Conservation (phyloP, 2,888 invertebrate species). For the Caenorhabditis sinica region DNA sequence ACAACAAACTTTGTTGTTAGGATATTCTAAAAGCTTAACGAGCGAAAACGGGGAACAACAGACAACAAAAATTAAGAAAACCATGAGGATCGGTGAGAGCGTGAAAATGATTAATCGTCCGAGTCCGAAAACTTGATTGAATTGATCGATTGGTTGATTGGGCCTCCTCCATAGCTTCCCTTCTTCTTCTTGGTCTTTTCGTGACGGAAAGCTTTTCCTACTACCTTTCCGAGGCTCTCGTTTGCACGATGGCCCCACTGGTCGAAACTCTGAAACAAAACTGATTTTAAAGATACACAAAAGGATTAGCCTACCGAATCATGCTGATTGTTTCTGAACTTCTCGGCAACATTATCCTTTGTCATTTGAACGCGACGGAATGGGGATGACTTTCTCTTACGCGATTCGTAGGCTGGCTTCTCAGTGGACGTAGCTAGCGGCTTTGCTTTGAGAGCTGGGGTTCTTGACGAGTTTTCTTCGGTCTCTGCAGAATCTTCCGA, state of each 20-base stretch:
- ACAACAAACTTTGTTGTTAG: conserved; percentile 16
- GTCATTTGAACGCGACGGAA: conserved; percentile 78
- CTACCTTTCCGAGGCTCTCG: conserved; percentile 91
- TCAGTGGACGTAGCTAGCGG: conserved; percentile 58
- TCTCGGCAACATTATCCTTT: conserved; percentile 87
- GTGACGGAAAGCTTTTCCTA: conserved; percentile 96
- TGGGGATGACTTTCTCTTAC: conserved; percentile 71
- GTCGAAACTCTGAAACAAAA: conserved; percentile 89
- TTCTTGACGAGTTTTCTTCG: conserved; percentile 57
- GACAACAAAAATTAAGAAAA: conserved; percentile 17
- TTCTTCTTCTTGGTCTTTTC: conserved; percentile 98
- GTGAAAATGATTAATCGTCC: conserved; percentile 28
- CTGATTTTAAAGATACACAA: background rate
- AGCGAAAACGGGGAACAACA: conserved; percentile 36
- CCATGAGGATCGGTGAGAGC: background rate
- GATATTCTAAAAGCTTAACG: background rate
- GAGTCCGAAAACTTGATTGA: conserved; percentile 91
- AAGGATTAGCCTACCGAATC: conserved; percentile 87
- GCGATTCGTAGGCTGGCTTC: conserved; percentile 44
- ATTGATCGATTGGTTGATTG: conserved; percentile 92
- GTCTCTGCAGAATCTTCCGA: conserved; percentile 66
- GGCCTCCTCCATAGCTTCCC: conserved; percentile 95
- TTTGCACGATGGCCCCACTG: conserved; percentile 97
- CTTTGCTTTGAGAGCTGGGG: conserved; percentile 54
- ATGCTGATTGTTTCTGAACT: conserved; percentile 94